Conservation (phyloP, 2,888 invertebrate genomes). For the Trissolcus japonicus region DNA sequence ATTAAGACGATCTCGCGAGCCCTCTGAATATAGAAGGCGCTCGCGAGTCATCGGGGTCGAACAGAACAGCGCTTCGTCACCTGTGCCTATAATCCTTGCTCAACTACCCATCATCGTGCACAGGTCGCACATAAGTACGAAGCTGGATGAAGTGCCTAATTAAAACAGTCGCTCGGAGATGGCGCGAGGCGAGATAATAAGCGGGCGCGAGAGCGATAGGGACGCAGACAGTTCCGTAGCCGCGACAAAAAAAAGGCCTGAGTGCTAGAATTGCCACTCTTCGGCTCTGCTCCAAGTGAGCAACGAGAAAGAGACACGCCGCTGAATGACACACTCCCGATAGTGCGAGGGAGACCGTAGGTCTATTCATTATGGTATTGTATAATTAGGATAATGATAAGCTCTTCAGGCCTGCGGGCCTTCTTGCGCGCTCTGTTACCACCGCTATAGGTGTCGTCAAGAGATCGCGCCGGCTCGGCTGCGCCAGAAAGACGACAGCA, state of each 20-base stretch:
- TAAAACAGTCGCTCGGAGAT: conserved; percentile 77
- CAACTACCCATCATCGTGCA: conserved; percentile 72
- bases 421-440: conserved; percentile 68
- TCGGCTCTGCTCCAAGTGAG: conserved; percentile 71
- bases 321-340: conserved; percentile 48
- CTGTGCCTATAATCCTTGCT: conserved; percentile 74
- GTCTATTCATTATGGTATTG: conserved; percentile 73
- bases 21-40: conserved; percentile 38
- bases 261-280: conserved; percentile 76
- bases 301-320: conserved; percentile 58
- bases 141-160: conserved; percentile 77
- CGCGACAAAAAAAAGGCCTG: conserved; percentile 71
- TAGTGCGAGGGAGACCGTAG: conserved; percentile 56
- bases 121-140: conserved; percentile 41
- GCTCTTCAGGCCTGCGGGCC: conserved; percentile 71
- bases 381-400: conserved; percentile 77
- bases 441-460: conserved; percentile 58
- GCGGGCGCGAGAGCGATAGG: conserved; percentile 70
- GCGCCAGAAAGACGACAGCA: conserved; percentile 49
- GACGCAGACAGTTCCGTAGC: conserved; percentile 70
- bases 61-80: conserved; percentile 65
- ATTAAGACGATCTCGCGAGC: conserved; percentile 54
- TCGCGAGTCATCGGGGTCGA: conserved; percentile 45
- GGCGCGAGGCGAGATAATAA: conserved; percentile 65
- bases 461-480: conserved; percentile 52